Percentiles rank a stretch among this genome's conserved stretches.
Conservation (phyloP, 2,888 invertebrate genomes). For the Syrista parreyssii region DNA sequence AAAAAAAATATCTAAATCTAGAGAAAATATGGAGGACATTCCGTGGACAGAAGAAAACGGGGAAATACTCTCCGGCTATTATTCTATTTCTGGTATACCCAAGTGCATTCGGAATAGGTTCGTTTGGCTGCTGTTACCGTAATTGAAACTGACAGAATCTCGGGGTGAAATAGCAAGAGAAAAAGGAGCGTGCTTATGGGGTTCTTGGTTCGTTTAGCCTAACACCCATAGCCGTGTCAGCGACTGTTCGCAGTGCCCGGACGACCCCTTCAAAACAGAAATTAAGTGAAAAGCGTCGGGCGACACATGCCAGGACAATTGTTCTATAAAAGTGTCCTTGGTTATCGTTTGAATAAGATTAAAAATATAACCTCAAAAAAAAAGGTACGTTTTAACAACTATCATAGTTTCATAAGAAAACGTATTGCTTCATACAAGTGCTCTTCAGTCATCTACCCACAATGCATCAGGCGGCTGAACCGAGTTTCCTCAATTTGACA, state of each 20-base stretch:
- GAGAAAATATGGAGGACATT: background rate
- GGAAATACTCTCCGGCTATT: constrained; percentile 9
- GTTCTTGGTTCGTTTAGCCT: constrained; percentile 36
- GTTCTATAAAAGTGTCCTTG: background rate
- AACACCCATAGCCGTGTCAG: constrained; percentile 14
- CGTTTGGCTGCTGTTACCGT: constrained; percentile 12
- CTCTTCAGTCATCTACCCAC: background rate
- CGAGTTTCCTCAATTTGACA: background rate
- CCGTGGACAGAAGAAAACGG: background rate
- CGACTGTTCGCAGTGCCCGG: background rate
- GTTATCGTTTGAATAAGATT: too few species aligned
- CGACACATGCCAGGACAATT: background rate
- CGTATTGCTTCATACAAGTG: too few species aligned
- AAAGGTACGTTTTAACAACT: too few species aligned
- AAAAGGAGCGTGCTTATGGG: constrained; percentile 9
- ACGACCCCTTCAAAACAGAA: background rate
- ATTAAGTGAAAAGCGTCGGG: constrained; percentile 1
- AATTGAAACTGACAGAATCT: constrained; percentile 41
- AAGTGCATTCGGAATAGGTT: background rate
- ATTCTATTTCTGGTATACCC: constrained; percentile 30
- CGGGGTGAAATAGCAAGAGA: constrained; percentile 18
- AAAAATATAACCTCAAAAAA: too few species aligned
- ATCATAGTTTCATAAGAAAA: background rate
- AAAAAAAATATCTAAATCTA: constrained; percentile 16
- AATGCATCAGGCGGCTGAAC: background rate